phyloP scores from a whole-genome alignment of 1,140 invertebrate species.

The Delia radicum region DNA sequence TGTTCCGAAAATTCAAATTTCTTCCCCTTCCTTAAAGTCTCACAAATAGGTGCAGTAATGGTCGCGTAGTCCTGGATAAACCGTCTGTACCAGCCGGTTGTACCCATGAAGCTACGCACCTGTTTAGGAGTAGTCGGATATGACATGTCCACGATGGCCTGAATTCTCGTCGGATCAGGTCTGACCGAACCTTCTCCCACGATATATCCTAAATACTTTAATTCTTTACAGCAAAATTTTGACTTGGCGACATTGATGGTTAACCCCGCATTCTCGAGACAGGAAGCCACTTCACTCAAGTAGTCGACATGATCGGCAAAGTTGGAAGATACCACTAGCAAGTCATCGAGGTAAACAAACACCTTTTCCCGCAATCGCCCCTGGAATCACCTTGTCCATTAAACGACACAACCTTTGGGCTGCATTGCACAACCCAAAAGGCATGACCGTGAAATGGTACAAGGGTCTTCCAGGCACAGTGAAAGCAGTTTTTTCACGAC shows the following conservation, averaged over 20 bases:
- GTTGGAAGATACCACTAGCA: slow-evolving; percentile 14
- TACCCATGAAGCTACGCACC: slow-evolving; percentile 55
- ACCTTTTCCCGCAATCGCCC: slow-evolving; percentile 41
- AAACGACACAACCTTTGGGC: slow-evolving; percentile 27
- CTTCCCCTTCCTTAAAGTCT: neutral
- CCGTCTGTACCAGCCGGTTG: slow-evolving; percentile 43
- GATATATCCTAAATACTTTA: slow-evolving; percentile 36
- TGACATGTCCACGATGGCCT: slow-evolving; percentile 32
- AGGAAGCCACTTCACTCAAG: neutral
- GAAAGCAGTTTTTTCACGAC: no score
- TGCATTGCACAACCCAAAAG: slow-evolving; percentile 36
- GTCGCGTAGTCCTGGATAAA: slow-evolving; percentile 48
- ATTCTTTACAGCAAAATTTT: slow-evolving; percentile 28
- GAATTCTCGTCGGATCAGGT: slow-evolving; percentile 27
- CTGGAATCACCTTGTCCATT: slow-evolving; percentile 44
- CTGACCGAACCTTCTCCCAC: slow-evolving; percentile 28
- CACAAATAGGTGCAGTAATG: slow-evolving; percentile 39
- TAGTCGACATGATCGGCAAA: slow-evolving; percentile 2
- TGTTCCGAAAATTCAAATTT: neutral
- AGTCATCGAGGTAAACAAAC: slow-evolving; percentile 33
- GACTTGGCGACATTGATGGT: slow-evolving; percentile 37
- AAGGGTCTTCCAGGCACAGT: no score
- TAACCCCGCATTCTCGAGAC: slow-evolving; percentile 17
- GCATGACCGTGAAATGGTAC: slow-evolving; percentile 10
- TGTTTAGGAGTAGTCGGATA: slow-evolving; percentile 39